Evolutionary conservation across 1,140 invertebrate species (phyloP).

Genomic region (Neuroterus valhalla): DNA sequence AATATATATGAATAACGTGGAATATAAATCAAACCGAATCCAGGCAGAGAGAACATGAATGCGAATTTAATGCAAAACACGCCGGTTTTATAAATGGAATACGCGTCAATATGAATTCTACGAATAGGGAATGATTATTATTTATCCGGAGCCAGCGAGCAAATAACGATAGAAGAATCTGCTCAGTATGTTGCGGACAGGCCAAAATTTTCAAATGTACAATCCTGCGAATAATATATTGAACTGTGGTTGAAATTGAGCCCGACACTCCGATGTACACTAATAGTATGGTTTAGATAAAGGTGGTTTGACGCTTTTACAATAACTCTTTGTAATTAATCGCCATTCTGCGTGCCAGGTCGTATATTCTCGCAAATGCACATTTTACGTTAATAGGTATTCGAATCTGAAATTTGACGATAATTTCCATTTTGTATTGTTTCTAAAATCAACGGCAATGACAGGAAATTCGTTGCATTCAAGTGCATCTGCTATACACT

Average conservation of each 20-base stretch:
- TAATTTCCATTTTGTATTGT: background rate
- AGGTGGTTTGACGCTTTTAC: background rate
- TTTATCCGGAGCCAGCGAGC: background rate
- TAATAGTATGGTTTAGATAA: conserved; percentile 18
- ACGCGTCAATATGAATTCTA: background rate
- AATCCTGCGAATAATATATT: conserved; percentile 1
- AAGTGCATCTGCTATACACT: too few species aligned
- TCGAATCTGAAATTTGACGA: conserved; percentile 8
- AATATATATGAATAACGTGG: too few species aligned
- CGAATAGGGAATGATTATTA: conserved; percentile 1
- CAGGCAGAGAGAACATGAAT: too few species aligned
- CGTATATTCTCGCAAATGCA: conserved; percentile 2
- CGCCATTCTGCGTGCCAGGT: background rate
- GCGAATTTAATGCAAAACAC: too few species aligned
- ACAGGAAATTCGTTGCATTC: too few species aligned
- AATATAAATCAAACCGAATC: too few species aligned
- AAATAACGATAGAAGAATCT: conserved; percentile 19
- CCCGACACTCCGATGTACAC: background rate
- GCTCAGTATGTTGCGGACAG: background rate
- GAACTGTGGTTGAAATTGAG: background rate
- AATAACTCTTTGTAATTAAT: conserved; percentile 15
- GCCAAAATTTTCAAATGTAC: background rate
- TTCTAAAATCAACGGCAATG: background rate
- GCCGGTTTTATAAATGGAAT: too few species aligned
- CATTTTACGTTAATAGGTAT: conserved; percentile 12